Base-by-base conservation (phyloP, 1,140 invertebrate genomes). In the Bombus superbus region DNA sequence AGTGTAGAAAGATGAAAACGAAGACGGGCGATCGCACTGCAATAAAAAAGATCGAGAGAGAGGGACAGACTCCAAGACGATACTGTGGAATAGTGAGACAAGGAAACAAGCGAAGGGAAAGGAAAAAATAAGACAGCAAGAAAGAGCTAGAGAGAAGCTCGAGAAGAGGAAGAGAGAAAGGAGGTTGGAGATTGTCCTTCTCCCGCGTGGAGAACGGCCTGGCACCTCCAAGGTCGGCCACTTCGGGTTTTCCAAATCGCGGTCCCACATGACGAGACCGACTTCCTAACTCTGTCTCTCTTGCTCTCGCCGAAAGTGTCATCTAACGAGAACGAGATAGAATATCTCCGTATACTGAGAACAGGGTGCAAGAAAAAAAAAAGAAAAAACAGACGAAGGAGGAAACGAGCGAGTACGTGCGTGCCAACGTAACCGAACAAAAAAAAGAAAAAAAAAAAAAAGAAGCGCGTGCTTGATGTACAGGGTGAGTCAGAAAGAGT, bases 171-270 rank as follows among this genome's bases (percentile, higher is more conserved):
- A 72, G 18, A 84, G 82, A 88, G 83, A 88, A 81, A 83, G 78
- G 62, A 71, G 35, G 35, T 38, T 47, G 53, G n/a, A 35, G 74
- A 76, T 73, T 76, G 85, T 85, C 72, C 90, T 87, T 90, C 82
- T 91, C 86, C 74, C 79, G 66, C 42, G 66, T 79, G 86, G 89
- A 87, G 89, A 91, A 89, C 75, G 90, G 89, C 66, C 77, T 81
- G 80, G 66, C 83, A 90, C 87, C 88, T 89, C 92, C 92, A 94
- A 94, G 93, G 94, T 91, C 93, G 91, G 81, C 89, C 73, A 77
- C 83, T 86, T 85, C 84, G 88, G 92, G 90, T 93, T 94, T 94
- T 93, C 92, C 92, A 93, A 94, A 93, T 92, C 92, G 88, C 87
- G 88, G 88, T 88, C 90, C 88, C 85, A 71, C 85, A 83, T 86